Evolutionary conservation across 2,113 vertebrate species (phyloP), one percentile per base, ranked within the genome.

Genomic region (Panthera tigris): DNA sequence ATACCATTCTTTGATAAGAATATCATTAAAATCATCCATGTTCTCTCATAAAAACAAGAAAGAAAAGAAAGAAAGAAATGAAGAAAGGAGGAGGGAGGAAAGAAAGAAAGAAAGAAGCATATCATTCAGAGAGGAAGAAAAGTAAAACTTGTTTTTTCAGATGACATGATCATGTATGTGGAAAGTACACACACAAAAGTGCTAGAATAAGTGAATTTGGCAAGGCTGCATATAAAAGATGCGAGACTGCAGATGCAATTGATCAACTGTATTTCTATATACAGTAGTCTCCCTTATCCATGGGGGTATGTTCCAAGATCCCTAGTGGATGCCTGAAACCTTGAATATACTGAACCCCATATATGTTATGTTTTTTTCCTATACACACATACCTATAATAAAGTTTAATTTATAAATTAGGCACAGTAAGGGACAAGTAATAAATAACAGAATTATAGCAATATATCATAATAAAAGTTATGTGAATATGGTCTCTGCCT

Each of bases 31-130:
- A 86, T 66, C 57, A 95, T 66, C 13, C 19, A 45, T 69, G 31
- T 41, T 95, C 31, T 87, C 80, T 84, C 76, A 94, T 92, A 65
- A 97, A 95, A 93, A 92, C 27, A 50, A 13, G 41, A 66, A 23
- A 27, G 18, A 31, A 45, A 45, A 10, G 7, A 5, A 13, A n/a
- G 7, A 14, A 31, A 13, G 5, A 5, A 27, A n/a, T 18, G 2
- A 45, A 14, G 11, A 10, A 71, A 25, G 66, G 16, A 69, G 4
- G 4, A 18, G 19, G 14, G 33, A 16, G n/a, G 6, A 19, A 71
- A 71, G n/a, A 57, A 89, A 71, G n/a, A 57, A 89, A 73, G 61
- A 61, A 84, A 33, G 10, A 82, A n/a, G 21, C 41, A 39, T 41
- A 78, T 25, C 15, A 7, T 63, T 89, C n/a, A 71, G 31, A 63